Conservation (phyloP, 2,888 invertebrate genomes). For the Nasonovia ribisnigri region DNA sequence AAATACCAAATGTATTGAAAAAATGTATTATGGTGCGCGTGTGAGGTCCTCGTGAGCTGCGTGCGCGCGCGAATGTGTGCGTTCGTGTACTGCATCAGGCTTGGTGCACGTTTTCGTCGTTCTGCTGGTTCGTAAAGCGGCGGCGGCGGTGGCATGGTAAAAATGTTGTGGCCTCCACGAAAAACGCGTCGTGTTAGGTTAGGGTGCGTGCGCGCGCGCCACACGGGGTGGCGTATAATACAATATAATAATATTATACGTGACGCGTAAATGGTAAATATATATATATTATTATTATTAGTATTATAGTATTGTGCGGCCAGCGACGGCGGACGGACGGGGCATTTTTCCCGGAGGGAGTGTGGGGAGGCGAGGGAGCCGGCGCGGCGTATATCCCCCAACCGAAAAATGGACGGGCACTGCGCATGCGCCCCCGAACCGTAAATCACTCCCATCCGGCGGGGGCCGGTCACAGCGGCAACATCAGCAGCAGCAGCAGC, state of each 20-base stretch:
- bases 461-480: neutral
- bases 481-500: neutral
- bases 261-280: slow-evolving; percentile 54
- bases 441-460: slow-evolving; percentile 59
- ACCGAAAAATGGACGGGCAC: slow-evolving; percentile 47
- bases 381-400: slow-evolving; percentile 48
- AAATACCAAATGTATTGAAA: neutral
- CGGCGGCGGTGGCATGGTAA: neutral
- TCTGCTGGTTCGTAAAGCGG: neutral
- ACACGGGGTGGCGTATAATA: neutral
- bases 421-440: slow-evolving; percentile 48
- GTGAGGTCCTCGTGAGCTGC: neutral
- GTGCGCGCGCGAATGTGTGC: neutral
- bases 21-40: neutral
- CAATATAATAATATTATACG: slow-evolving; percentile 17
- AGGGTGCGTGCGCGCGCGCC: slow-evolving; percentile 15
- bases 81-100: neutral
- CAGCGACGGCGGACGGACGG: slow-evolving; percentile 42
- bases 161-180: slow-evolving; percentile 22
- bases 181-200: slow-evolving; percentile 42
- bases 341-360: slow-evolving; percentile 47
- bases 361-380: neutral
- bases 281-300: neutral
- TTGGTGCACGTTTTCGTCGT: slow-evolving; percentile 43
- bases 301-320: slow-evolving; percentile 6